These are phyloP conservation scores for Dasyurus viverrinus DNA, from an alignment of 2,113 vertebrate genomes.

Conservation along the genomic window DNA sequence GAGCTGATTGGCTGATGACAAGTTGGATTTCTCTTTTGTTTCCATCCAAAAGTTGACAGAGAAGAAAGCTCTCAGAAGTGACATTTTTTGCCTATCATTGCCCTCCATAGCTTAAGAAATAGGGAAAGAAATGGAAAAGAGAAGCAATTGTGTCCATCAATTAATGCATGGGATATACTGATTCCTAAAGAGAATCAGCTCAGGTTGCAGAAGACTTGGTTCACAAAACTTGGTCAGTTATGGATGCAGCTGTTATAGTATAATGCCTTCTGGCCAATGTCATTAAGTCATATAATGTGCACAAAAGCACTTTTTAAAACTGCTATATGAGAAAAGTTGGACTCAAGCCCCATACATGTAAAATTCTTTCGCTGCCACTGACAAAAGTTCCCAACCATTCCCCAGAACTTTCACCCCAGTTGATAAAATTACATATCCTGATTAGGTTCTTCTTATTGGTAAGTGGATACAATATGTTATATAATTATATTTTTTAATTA, in stretches of 20 bases:
- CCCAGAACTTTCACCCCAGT: not conserved
- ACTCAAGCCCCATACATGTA: not conserved
- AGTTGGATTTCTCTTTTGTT: not conserved
- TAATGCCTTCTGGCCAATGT: not conserved
- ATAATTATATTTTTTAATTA: constrained; percentile 67
- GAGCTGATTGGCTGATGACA: not conserved
- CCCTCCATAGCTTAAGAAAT: not conserved
- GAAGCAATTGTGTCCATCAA: too few relatives aligned
- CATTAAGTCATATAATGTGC: not conserved
- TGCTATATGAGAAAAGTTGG: not conserved
- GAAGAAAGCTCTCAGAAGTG: not conserved
- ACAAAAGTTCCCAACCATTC: constrained; percentile 25
- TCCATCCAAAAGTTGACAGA: not conserved
- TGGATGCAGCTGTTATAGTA: not conserved
- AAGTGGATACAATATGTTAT: constrained; percentile 46
- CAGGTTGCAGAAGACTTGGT: not conserved
- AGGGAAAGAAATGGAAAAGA: not conserved
- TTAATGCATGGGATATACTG: too few relatives aligned
- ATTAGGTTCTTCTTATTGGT: constrained; percentile 57
- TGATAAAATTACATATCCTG: constrained; percentile 41
- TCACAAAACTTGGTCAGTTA: not conserved
- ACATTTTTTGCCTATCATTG: not conserved
- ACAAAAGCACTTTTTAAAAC: not conserved
- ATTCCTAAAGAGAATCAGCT: not conserved
- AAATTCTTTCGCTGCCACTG: not conserved